These are phyloP conservation scores for Cnemophilus loriae DNA, from an alignment of 2,113 vertebrate species.

Conservation along the genomic window DNA sequence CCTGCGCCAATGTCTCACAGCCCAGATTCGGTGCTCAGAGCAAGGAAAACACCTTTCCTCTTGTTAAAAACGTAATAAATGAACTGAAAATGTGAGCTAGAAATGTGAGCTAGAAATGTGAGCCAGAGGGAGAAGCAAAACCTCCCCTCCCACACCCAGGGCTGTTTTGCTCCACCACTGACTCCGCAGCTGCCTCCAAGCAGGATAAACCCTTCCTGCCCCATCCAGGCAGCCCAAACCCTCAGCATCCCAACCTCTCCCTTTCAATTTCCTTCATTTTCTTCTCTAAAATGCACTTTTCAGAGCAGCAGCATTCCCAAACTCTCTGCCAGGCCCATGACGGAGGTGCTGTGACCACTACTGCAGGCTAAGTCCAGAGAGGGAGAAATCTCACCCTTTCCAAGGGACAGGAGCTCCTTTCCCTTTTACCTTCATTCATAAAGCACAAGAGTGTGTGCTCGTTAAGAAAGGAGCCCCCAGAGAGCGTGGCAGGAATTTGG, in stretches of 20 bases:
- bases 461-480: no score
- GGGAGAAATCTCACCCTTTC: background rate
- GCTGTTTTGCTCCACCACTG: background rate
- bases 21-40: background rate
- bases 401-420: background rate
- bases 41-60: background rate
- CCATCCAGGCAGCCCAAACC: background rate
- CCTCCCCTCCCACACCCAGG: rapidly evolving
- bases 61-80: background rate
- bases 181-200: background rate
- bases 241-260: background rate
- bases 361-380: rapidly evolving
- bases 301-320: background rate
- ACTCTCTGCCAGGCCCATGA: background rate
- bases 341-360: rapidly evolving
- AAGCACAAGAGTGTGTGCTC: background rate
- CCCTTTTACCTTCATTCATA: background rate
- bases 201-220: background rate
- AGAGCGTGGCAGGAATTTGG: rapidly evolving
- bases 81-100: rapidly evolving
- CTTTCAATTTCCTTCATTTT: background rate
- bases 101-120: background rate
- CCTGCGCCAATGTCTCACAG: background rate
- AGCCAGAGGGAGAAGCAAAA: background rate
- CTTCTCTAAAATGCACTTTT: background rate